Evolutionary conservation across 1,140 invertebrate genomes (phyloP).

Genomic region (Dendrolimus punctatus): DNA sequence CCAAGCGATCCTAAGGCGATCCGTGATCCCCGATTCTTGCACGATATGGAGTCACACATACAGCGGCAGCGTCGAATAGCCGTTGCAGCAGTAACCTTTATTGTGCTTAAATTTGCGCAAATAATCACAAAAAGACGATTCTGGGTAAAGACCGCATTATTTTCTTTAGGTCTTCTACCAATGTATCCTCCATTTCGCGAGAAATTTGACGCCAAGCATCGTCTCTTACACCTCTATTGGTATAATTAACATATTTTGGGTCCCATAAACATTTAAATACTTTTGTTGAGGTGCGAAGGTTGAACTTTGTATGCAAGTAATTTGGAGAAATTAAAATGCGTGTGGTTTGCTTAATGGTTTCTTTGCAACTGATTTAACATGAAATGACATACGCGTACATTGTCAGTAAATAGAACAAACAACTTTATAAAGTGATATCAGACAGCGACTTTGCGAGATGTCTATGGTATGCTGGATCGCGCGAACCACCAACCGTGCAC

Average conservation of each 20-base stretch:
- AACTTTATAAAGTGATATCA: no score
- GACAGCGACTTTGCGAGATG: no score
- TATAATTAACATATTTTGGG: slow-evolving; percentile 16
- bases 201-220: slow-evolving; percentile 19
- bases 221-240: slow-evolving; percentile 19
- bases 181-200: slow-evolving; percentile 15
- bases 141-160: slow-evolving; percentile 18
- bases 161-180: slow-evolving; percentile 15
- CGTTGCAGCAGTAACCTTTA: slow-evolving; percentile 19
- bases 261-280: no score
- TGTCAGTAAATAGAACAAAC: no score
- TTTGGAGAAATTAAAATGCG: no score
- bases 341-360: no score
- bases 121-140: slow-evolving; percentile 21
- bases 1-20: slow-evolving; percentile 20
- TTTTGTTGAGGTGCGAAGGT: no score
- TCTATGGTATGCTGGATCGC: no score
- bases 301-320: no score
- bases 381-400: no score
- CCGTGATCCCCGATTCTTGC: slow-evolving; percentile 15
- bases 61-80: slow-evolving; percentile 15
- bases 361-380: no score
- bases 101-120: slow-evolving; percentile 23
- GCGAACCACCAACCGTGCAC: no score
- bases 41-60: slow-evolving; percentile 23